Evolutionary conservation across 2,888 invertebrate species (phyloP).

Genomic region (Crossocerus cetratus): DNA sequence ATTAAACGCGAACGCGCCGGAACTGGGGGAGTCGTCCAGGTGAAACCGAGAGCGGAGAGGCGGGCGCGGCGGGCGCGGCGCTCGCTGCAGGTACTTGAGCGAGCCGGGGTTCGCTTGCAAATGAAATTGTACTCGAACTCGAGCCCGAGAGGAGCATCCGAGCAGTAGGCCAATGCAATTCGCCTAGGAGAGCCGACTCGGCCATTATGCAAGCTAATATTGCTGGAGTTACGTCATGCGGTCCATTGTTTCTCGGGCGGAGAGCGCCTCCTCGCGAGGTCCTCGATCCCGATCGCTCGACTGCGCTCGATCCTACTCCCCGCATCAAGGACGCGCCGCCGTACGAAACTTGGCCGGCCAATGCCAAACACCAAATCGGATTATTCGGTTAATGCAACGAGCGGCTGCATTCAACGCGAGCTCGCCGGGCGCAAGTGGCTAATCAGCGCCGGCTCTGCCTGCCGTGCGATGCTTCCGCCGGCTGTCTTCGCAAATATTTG

Average conservation of each 20-base stretch:
- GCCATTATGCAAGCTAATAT: constrained; percentile 51
- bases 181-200: constrained; percentile 28
- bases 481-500: constrained; percentile 42
- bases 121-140: constrained; percentile 49
- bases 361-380: no score
- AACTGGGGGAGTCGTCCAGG: constrained; percentile 49
- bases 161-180: constrained; percentile 50
- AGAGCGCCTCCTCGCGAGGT: no score
- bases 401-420: no score
- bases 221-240: constrained; percentile 26
- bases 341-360: no score
- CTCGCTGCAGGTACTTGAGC: constrained; percentile 7
- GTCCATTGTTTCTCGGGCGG: constrained; percentile 24
- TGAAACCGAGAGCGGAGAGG: constrained; percentile 40
- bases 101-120: constrained; percentile 28
- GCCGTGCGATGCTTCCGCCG: constrained; percentile 4
- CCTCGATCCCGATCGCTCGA: no score
- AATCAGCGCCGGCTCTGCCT: no score
- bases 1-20: constrained; percentile 55
- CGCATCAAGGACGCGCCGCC: no score
- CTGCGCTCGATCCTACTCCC: no score
- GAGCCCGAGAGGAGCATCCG: constrained; percentile 3
- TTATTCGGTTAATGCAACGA: no score
- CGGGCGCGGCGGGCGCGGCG: no score
- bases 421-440: no score